Evolutionary conservation across 2,113 vertebrate species (phyloP).

Genomic region (Thryonomys swinderianus): DNA sequence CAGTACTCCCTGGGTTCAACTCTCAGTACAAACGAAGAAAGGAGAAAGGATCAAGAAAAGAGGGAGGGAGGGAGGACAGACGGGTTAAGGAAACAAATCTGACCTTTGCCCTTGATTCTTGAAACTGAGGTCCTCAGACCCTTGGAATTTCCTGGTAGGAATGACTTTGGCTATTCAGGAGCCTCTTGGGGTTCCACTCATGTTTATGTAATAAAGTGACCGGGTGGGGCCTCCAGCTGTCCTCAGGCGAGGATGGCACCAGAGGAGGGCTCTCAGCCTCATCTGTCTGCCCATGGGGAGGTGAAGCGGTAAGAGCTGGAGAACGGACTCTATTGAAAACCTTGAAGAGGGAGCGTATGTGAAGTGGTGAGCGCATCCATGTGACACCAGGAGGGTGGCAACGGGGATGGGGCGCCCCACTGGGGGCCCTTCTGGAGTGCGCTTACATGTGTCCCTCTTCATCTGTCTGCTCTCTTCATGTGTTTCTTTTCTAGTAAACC

Average conservation of each 20-base stretch:
- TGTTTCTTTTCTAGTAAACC: background rate
- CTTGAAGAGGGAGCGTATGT: background rate
- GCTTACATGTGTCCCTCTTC: background rate
- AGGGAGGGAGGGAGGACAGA: background rate
- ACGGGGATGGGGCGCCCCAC: background rate
- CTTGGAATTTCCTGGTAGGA: background rate
- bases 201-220: background rate
- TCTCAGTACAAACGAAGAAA: background rate
- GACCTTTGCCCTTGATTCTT: background rate
- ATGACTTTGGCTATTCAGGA: background rate
- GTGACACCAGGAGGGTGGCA: background rate
- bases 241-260: background rate
- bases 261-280: background rate
- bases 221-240: background rate
- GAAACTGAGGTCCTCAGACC: background rate
- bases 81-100: background rate
- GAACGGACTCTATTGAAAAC: background rate
- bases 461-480: background rate
- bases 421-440: background rate
- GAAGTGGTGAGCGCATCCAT: background rate
- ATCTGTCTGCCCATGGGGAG: background rate
- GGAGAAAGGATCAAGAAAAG: background rate
- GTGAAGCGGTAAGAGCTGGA: background rate
- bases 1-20: background rate
- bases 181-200: background rate